phyloP scores from a whole-genome alignment of 2,113 vertebrate species.

The Paracyprichromis sp. region DNA sequence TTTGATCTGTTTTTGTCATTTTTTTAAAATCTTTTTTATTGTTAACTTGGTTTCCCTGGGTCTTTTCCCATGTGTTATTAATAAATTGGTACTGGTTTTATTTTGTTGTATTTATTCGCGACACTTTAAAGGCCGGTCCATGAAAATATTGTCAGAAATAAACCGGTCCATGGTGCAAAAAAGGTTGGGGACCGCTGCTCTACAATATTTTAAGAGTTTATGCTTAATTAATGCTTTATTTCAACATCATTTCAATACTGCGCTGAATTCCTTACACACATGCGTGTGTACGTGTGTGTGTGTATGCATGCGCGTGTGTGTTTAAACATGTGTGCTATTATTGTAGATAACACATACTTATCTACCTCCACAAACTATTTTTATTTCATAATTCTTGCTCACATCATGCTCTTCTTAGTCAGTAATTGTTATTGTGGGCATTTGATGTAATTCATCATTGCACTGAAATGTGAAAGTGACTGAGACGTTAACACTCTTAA shows the following conservation, averaged over 20 bases:
- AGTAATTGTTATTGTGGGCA: neutral
- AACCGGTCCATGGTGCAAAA: neutral
- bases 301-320: neutral
- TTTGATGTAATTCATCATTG: neutral
- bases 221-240: neutral
- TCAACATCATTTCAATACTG: neutral
- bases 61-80: neutral
- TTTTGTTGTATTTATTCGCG: neutral
- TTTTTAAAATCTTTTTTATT: neutral
- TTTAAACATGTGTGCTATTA: neutral
- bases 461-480: neutral
- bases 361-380: neutral
- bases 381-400: neutral
- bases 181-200: fast-evolving
- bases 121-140: neutral
- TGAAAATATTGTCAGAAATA: neutral
- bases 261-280: neutral
- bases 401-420: neutral
- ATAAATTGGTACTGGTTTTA: neutral
- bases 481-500: neutral
- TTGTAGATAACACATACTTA: neutral
- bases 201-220: neutral
- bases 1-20: neutral
- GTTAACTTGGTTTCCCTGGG: neutral
- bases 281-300: neutral